Evolutionary conservation across 2,797 vertebrate species (phyloP).

Genomic region (Todus mexicanus): DNA sequence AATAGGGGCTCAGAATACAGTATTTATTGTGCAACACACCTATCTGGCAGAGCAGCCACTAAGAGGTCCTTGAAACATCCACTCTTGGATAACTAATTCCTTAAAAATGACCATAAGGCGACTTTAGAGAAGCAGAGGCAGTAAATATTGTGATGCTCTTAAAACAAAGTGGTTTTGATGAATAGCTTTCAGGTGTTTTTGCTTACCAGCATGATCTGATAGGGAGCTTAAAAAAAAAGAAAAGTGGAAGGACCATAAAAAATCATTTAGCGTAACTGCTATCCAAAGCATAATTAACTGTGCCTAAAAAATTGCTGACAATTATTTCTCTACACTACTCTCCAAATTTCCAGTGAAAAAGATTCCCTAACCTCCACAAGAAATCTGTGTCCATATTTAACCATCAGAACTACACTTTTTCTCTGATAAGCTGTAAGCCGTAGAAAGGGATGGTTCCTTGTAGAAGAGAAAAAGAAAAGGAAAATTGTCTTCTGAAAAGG

Average conservation of each 20-base stretch:
- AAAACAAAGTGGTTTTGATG: not conserved
- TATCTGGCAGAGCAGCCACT: not conserved
- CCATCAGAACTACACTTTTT: not conserved
- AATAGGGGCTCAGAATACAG: not conserved
- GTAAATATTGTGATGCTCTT: not conserved
- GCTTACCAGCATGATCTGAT: not conserved
- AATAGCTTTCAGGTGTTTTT: not conserved
- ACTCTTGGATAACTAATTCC: not conserved
- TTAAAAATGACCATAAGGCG: not conserved
- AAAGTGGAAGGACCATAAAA: not conserved
- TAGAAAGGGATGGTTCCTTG: not conserved
- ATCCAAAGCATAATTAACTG: not conserved
- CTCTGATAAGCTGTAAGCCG: not conserved
- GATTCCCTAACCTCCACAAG: not conserved
- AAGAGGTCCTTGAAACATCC: not conserved
- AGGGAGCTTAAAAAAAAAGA: not conserved
- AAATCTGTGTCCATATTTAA: not conserved
- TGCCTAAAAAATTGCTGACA: not conserved
- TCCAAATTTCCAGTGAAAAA: not conserved
- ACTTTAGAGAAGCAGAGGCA: not conserved
- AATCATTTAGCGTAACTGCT: not conserved
- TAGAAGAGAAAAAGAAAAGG: not conserved
- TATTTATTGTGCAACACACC: not conserved
- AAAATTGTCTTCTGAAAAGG: not conserved
- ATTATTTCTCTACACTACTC: not conserved